Percentiles rank a stretch among this genome's conserved stretches.
Conservation (phyloP, 2,113 vertebrate species). For the Peromyscus maniculatus region DNA sequence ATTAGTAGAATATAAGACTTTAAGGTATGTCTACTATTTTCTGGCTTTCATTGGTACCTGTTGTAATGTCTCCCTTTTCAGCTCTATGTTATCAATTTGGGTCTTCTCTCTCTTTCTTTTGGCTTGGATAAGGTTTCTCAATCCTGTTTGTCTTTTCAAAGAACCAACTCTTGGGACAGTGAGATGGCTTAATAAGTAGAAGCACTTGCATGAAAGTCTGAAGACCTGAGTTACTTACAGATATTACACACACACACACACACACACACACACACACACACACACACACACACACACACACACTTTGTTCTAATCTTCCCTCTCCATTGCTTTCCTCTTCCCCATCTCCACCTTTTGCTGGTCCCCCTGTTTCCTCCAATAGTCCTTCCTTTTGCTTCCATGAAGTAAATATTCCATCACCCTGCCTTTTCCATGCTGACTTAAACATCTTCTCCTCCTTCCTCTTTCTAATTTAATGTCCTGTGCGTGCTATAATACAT, state of each 20-base stretch:
- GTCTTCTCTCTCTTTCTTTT: neutral
- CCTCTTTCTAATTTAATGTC: neutral
- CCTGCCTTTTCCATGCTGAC: neutral
- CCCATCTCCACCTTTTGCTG: neutral
- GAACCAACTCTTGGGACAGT: neutral
- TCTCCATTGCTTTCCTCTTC: neutral
- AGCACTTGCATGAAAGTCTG: neutral
- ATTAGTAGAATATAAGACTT: neutral
- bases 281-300: neutral
- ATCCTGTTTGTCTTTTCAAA: neutral
- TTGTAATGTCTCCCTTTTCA: neutral
- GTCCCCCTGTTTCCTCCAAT: too few relatives aligned
- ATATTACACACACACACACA: neutral
- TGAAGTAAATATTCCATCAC: neutral
- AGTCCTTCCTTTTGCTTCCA: neutral
- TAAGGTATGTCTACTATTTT: neutral
- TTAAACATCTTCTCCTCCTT: neutral
- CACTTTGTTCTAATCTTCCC: neutral
- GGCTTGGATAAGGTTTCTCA: neutral
- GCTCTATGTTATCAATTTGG: neutral
- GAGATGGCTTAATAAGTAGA: neutral
- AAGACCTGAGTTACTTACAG: neutral
- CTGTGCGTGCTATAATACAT: too few relatives aligned
- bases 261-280: too few relatives aligned
- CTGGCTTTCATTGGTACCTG: neutral